Evolutionary conservation across 1,140 invertebrate species (phyloP).

Genomic region (Wasmannia auropunctata): DNA sequence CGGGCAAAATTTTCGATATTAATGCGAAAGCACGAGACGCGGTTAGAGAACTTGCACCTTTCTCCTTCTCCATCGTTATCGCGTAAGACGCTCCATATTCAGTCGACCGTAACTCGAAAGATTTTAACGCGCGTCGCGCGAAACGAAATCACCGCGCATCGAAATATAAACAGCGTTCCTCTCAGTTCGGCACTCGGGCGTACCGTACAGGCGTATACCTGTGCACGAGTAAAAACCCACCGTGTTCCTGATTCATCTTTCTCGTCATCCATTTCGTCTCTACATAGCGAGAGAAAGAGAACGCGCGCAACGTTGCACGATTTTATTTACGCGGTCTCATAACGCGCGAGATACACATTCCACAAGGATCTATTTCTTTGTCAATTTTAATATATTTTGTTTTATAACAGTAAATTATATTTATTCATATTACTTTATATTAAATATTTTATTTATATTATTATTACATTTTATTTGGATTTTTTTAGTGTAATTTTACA

Average conservation of each 20-base stretch:
- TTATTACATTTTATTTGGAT: too few relatives aligned
- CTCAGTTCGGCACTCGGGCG: background rate
- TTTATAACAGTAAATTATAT: too few relatives aligned
- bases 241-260: background rate
- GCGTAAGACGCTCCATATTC: constrained; percentile 1
- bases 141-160: constrained; percentile 27
- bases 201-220: background rate
- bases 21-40: constrained; percentile 22
- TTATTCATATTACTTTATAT: too few relatives aligned
- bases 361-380: too few relatives aligned
- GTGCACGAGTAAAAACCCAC: background rate
- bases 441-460: too few relatives aligned
- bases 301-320: background rate
- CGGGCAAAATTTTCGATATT: constrained; percentile 40
- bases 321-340: constrained; percentile 44
- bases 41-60: too few relatives aligned
- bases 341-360: constrained; percentile 11
- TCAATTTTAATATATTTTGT: too few relatives aligned
- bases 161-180: constrained; percentile 30
- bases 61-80: background rate
- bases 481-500: too few relatives aligned
- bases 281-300: background rate
- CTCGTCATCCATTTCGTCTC: background rate
- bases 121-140: background rate
- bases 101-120: background rate